These are phyloP conservation scores for Chalcis sispes DNA, from an alignment of 2,888 invertebrate species.

Conservation along the genomic window DNA sequence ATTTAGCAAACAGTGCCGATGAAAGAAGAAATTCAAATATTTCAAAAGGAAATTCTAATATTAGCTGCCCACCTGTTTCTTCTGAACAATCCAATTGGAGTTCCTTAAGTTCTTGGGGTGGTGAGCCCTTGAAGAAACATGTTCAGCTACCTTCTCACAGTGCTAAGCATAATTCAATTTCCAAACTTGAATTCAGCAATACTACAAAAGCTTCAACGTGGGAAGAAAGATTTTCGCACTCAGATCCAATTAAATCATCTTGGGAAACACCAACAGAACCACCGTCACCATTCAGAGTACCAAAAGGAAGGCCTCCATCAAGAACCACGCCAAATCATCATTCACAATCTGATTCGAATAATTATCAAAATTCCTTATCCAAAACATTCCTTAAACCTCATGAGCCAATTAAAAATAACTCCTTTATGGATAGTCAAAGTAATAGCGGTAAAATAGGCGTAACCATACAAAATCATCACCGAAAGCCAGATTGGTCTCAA, in stretches of 20 bases:
- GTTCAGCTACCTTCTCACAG: slow-evolving; percentile 18
- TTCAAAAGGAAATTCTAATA: slow-evolving; percentile 19
- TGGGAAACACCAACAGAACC: slow-evolving; percentile 72
- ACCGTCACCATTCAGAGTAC: slow-evolving; percentile 81
- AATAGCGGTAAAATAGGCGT: slow-evolving; percentile 59
- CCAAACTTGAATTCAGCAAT: slow-evolving; percentile 46
- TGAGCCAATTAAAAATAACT: slow-evolving; percentile 78
- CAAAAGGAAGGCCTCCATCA: slow-evolving; percentile 82
- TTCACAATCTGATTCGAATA: slow-evolving; percentile 76
- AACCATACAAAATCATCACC: slow-evolving; percentile 60
- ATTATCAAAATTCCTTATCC: slow-evolving; percentile 72
- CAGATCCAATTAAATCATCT: slow-evolving; percentile 59
- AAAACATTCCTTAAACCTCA: slow-evolving; percentile 81
- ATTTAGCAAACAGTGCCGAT: neutral
- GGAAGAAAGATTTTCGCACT: slow-evolving; percentile 60
- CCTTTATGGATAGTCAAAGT: slow-evolving; percentile 62
- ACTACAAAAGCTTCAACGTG: slow-evolving; percentile 51
- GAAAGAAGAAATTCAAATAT: slow-evolving; percentile 32
- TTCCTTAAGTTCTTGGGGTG: slow-evolving; percentile 57
- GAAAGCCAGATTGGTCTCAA: slow-evolving; percentile 66
- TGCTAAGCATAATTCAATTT: slow-evolving; percentile 4
- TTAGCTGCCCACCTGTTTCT: slow-evolving; percentile 33
- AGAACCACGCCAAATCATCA: slow-evolving; percentile 78
- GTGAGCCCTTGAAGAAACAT: slow-evolving; percentile 43
- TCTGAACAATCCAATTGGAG: slow-evolving; percentile 56